Evolutionary conservation across 2,888 invertebrate genomes (phyloP), one percentile per base, ranked within the genome.

Genomic region (Plagiodera versicolora): DNA sequence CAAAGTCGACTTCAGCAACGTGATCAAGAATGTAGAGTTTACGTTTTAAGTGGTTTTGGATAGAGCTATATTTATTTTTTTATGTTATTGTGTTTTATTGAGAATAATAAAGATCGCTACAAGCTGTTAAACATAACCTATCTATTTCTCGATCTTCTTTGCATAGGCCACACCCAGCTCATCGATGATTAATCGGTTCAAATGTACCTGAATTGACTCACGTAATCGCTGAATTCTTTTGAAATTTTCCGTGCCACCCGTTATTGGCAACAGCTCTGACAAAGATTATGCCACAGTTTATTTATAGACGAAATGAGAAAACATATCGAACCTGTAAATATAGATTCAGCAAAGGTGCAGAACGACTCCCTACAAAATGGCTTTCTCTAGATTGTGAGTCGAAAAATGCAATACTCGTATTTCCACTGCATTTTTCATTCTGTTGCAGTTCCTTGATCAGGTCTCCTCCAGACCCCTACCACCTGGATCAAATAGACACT

Each of bases 1-100:
- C 46, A 94, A 94, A 82, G 92, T 95, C 63, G 95, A 95, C 80
- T 89, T 91, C 83, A 91, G 92, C 61, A 93, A 91, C 78, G 89
- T 91, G 55, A 92, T 94, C 54, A 92, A 94, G 78, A 94, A 94
- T 78, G 89, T 94, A 60, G 92, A 94, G 81, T 84, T 87, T 60
- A 92, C 76, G 32, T 74, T 73, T 63, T 76, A 67, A 67, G 52
- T 19, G 6, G 6, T 24, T 6, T 24, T 6, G 24, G 4, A 24
- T 24, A 5, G 4, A 24, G 6, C 3, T 24, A 24, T 3, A 39
- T 39, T 39, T 39, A 39, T 39, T 39, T 39, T 39, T 39, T 39
- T 14, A 39, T 39, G 39, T 39, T 3, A 39, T 39, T 39, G 14
- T 39, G 14, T 39, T 10, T n/a, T 6, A 24, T 14, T 39, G 39